These are phyloP conservation scores for Myxocyprinus asiaticus DNA, from an alignment of 2,113 vertebrate species.

Conservation along the genomic window DNA sequence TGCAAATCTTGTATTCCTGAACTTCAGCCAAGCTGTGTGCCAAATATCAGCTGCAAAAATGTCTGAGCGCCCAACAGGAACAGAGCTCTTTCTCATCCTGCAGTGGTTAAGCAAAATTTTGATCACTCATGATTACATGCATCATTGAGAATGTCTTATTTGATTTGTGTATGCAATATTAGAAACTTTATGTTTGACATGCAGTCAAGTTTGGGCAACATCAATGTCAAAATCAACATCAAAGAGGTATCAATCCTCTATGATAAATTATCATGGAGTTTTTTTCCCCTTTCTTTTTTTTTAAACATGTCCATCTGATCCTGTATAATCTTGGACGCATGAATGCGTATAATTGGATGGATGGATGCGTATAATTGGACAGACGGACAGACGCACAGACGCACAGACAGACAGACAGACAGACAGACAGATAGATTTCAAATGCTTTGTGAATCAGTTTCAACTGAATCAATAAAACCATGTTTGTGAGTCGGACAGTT, in stretches of 20 bases:
- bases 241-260: neutral
- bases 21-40: constrained; percentile 9
- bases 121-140: constrained; percentile 17
- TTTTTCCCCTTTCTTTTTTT: neutral
- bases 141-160: constrained; percentile 30
- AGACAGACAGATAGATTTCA: too few relatives aligned
- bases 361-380: too few relatives aligned
- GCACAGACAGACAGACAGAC: too few relatives aligned
- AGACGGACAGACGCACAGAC: too few relatives aligned
- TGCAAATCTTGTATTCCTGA: constrained; percentile 19
- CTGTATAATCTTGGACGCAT: too few relatives aligned
- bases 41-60: constrained; percentile 14
- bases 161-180: constrained; percentile 40
- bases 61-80: constrained; percentile 12
- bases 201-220: constrained; percentile 8
- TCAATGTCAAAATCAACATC: neutral
- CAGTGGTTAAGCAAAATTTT: neutral
- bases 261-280: neutral
- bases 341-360: too few relatives aligned
- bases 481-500: too few relatives aligned
- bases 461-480: too few relatives aligned
- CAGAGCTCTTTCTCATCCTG: neutral
- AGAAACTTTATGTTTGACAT: constrained; percentile 40
- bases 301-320: too few relatives aligned
- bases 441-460: too few relatives aligned